Evolutionary conservation across 1,140 invertebrate species (phyloP).

Genomic region (Drusus annulatus): DNA sequence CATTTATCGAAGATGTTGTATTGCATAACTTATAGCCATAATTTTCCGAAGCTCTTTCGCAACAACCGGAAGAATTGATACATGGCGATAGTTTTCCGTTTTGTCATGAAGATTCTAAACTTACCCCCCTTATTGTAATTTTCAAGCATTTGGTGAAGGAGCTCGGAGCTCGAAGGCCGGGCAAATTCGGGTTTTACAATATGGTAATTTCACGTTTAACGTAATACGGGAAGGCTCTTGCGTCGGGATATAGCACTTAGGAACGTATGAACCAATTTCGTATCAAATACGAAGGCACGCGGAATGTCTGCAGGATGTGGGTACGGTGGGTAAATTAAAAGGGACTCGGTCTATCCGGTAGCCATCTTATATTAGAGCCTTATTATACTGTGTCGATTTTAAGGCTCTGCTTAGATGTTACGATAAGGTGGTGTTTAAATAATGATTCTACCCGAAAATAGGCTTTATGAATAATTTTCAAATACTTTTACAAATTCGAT

Average conservation of each 20-base stretch:
- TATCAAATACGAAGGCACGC: background rate
- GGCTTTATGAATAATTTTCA: no score
- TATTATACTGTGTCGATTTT: no score
- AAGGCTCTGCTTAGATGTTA: no score
- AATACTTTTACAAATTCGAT: no score
- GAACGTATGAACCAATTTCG: conserved; percentile 21
- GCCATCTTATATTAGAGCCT: no score
- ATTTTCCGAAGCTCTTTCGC: no score
- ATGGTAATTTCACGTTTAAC: conserved; percentile 32
- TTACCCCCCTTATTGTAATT: background rate
- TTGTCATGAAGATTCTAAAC: background rate
- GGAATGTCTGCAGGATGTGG: background rate
- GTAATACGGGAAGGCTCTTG: conserved; percentile 2
- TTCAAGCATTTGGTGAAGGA: background rate
- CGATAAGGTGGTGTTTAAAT: no score
- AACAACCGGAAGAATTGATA: no score
- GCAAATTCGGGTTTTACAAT: conserved; percentile 5
- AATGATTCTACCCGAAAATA: no score
- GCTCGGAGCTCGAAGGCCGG: background rate
- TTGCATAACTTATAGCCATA: no score
- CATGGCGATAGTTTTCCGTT: background rate
- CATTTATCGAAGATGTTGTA: no score
- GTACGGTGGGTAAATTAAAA: background rate
- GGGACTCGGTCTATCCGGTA: no score
- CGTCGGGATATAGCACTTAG: conserved; percentile 6